A percentile compares a stretch with the other conserved stretches of the same genome.
These are phyloP conservation scores for Dynastes tityus DNA, from an alignment of 2,888 invertebrate genomes.

Conservation along the genomic window DNA sequence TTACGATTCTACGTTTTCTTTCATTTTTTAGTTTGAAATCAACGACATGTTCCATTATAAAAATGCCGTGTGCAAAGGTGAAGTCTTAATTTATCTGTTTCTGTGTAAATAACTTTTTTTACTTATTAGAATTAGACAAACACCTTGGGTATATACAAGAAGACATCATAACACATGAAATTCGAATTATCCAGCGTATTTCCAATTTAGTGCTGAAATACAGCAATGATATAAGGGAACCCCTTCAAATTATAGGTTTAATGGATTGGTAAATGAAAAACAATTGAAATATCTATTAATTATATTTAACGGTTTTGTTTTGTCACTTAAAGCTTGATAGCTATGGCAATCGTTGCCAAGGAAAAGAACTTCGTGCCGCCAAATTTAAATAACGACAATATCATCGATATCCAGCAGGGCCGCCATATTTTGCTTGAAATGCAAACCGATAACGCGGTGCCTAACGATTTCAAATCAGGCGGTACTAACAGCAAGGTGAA, in stretches of 20 bases:
- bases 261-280: conserved; percentile 65
- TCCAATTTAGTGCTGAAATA: conserved; percentile 65
- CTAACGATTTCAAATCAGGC: conserved; percentile 81
- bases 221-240: conserved; percentile 65
- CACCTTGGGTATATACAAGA: conserved; percentile 85
- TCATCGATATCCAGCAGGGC: conserved; percentile 69
- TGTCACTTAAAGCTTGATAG: conserved; percentile 64
- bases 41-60: conserved; percentile 67
- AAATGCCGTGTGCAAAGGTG: conserved; percentile 68
- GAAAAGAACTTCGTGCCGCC: conserved; percentile 67
- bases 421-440: conserved; percentile 85
- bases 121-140: conserved; percentile 79
- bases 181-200: conserved; percentile 77
- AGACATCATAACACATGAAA: conserved; percentile 87
- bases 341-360: conserved; percentile 67
- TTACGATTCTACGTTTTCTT: background rate
- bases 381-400: conserved; percentile 63
- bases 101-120: too few species aligned
- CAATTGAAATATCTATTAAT: background rate
- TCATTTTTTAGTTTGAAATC: conserved; percentile 65
- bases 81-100: conserved; percentile 4
- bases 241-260: conserved; percentile 63
- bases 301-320: conserved; percentile 51
- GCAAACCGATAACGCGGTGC: conserved; percentile 78
- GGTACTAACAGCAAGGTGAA: conserved; percentile 75